Evolutionary conservation across 2,113 vertebrate genomes (phyloP), one percentile per base, ranked within the genome.

Genomic region (Gnathonemus longibarbis): DNA sequence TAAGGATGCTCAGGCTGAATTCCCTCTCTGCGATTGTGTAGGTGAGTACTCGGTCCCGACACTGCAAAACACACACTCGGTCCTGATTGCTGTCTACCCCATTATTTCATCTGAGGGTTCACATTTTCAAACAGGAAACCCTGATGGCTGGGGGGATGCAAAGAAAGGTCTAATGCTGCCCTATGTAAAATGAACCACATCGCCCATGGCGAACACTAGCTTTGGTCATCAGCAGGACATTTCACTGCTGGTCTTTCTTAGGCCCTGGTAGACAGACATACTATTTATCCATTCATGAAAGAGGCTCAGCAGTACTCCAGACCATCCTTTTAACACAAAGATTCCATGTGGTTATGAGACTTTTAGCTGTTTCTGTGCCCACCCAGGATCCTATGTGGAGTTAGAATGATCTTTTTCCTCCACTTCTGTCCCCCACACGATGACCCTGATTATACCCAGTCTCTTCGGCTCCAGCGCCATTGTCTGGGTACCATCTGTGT

Each of bases 11-110:
- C 97, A 99, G 88, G 94, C 96, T 0, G 98, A 99, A 27, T 99
- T 98, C 91, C 98, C 98, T n/a, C 94, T 93, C 91, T 99, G 98
- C 8, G 97, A 97, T 90, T 99, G 98, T 0, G 97, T 99, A 0
- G 98, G 98, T 99, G 94, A 98, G 98, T 89, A 39, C 46, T 24
- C 10, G 4, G 19, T 39, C 5, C 3, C 13, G 35, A 42, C 5
- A 42, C 31, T 80, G 31, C 35, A 80, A 19, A 80, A 80, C 74
- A 80, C 27, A 74, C 31, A 42, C 74, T 80, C 2, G 13, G 5
- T 80, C 31, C 1, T 19, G 35, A 42, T 80, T 80, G 35, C 74
- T 19, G 31, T 21, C 19, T 21, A 42, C 31, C 31, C 74, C 74
- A 80, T 17, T 7, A 31, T 35, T 15, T 35, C 1, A 74, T 35